phyloP scores from a whole-genome alignment of 2,888 invertebrate species.

The Agriotes lineatus region DNA sequence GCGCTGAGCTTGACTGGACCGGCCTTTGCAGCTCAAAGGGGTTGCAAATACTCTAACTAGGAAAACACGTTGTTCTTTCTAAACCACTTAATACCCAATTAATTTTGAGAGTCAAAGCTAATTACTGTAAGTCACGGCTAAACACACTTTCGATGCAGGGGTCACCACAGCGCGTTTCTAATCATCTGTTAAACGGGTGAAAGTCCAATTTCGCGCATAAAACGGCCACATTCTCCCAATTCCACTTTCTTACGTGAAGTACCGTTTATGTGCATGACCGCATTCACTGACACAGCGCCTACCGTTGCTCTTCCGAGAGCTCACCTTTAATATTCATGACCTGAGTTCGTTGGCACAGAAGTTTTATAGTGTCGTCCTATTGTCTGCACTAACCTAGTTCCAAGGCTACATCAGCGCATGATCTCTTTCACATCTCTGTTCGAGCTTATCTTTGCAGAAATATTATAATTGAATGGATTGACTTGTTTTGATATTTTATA shows the following conservation, averaged over 20 bases:
- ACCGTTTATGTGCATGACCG: slow-evolving; percentile 28
- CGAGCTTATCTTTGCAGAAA: no score
- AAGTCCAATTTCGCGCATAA: slow-evolving; percentile 41
- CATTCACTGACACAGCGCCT: not conserved
- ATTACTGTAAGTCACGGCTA: slow-evolving; percentile 26
- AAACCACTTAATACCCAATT: no score
- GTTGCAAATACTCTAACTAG: not conserved
- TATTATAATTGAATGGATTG: no score
- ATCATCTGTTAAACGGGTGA: slow-evolving; percentile 44
- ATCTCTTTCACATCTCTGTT: no score
- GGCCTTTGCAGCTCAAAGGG: no score
- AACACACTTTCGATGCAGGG: slow-evolving; percentile 28
- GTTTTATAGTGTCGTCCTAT: no score
- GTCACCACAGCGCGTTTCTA: slow-evolving; percentile 37
- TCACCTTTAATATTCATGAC: no score
- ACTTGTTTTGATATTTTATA: no score
- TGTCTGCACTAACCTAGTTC: no score
- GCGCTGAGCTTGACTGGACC: no score
- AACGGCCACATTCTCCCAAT: slow-evolving; percentile 25
- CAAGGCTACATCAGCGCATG: no score
- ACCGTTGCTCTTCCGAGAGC: not conserved
- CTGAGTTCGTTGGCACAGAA: no score
- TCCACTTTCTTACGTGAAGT: slow-evolving; percentile 38
- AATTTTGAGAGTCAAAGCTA: slow-evolving; percentile 10
- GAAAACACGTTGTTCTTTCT: not conserved